Percentiles rank a stretch among this genome's conserved stretches.
Conservation (phyloP, 2,888 invertebrate genomes). For the Furcula furcula region DNA sequence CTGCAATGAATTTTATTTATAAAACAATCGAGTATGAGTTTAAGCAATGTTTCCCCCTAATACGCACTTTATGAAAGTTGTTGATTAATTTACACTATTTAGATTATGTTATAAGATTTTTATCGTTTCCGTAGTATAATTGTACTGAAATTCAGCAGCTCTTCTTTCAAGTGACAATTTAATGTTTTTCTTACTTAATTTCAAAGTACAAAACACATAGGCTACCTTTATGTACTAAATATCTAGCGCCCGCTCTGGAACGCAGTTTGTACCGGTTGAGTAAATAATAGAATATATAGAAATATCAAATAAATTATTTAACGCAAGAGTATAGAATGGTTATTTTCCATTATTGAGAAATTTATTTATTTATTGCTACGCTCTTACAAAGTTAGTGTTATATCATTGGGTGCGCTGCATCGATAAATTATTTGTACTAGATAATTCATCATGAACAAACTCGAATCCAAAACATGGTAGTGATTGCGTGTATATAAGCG, state of each 20-base stretch:
- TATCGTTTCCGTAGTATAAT: constrained; percentile 63
- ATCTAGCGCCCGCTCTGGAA: constrained; percentile 52
- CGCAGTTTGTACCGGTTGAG: constrained; percentile 49
- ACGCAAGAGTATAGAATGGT: constrained; percentile 57
- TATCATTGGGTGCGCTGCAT: constrained; percentile 43
- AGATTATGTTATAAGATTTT: constrained; percentile 57
- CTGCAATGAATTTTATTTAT: constrained; percentile 46
- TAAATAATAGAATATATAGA: constrained; percentile 50
- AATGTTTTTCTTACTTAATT: constrained; percentile 61
- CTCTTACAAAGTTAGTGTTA: constrained; percentile 59
- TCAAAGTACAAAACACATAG: constrained; percentile 76
- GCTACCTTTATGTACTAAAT: constrained; percentile 56
- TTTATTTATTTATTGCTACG: constrained; percentile 63
- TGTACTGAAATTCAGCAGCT: constrained; percentile 67
- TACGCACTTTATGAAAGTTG: constrained; percentile 54
- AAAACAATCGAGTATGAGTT: constrained; percentile 37
- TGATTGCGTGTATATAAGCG: no score
- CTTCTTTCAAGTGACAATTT: constrained; percentile 46
- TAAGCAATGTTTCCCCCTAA: constrained; percentile 45
- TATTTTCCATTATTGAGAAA: constrained; percentile 64
- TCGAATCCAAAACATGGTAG: no score
- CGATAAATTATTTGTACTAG: no score
- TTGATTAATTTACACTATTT: constrained; percentile 58
- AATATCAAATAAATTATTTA: constrained; percentile 70
- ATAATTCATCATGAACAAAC: no score